Percentiles rank a stretch among this genome's conserved stretches.
phyloP scores from a whole-genome alignment of 2,888 invertebrate genomes.

The Andrena marginata region DNA sequence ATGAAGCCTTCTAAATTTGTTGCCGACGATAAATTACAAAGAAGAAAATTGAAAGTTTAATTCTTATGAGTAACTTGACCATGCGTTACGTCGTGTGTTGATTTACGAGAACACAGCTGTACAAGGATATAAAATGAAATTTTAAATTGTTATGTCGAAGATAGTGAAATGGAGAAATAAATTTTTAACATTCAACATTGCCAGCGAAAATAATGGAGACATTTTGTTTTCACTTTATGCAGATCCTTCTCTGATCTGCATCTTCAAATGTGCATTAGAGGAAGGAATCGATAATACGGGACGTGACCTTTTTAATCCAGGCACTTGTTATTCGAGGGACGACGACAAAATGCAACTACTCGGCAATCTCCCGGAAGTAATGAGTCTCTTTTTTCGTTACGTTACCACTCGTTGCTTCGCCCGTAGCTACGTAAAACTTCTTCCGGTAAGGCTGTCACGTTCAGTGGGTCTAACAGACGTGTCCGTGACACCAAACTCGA shows the following conservation, averaged over 20 bases:
- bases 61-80: too few species aligned
- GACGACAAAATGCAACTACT: constrained; percentile 3
- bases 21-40: too few species aligned
- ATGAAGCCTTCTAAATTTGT: too few species aligned
- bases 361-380: constrained; percentile 44
- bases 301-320: constrained; percentile 10
- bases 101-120: too few species aligned
- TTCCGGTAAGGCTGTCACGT: constrained; percentile 80
- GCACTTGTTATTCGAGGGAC: constrained; percentile 21
- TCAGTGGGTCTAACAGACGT: constrained; percentile 78
- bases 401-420: constrained; percentile 50
- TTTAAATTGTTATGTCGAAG: too few species aligned
- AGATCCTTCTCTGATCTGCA: too few species aligned
- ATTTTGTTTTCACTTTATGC: too few species aligned
- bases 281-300: background rate
- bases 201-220: background rate
- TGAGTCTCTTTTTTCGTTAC: constrained; percentile 55
- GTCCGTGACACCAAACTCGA: constrained; percentile 78
- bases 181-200: too few species aligned
- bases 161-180: too few species aligned
- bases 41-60: too few species aligned
- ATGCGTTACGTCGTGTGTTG: too few species aligned
- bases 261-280: background rate
- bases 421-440: constrained; percentile 59
- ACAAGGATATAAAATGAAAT: too few species aligned